Base-by-base conservation (phyloP, 2,113 vertebrate genomes). In the Pollachius pollachius region DNA sequence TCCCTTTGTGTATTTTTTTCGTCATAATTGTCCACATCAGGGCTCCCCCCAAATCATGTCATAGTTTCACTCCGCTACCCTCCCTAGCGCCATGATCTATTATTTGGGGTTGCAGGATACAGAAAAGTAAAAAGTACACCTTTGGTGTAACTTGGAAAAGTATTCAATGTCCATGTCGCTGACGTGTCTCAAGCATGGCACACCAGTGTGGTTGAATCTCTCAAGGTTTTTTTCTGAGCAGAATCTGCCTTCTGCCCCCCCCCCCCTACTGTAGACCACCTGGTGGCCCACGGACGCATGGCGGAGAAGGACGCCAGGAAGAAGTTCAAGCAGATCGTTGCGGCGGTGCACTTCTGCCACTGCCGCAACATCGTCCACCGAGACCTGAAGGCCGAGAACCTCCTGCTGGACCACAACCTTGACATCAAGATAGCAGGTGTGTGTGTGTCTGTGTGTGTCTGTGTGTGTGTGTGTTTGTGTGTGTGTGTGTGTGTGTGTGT, bases 311-410 rank as follows among this genome's bases (percentile, higher is more conserved):
- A 99, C 62, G 97, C 97, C 25, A 94, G 97, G 54, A 93, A 94
- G 69, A 99, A 99, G 87, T 99, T 99, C 88, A 99, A 99, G 81
- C 97, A 99, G 84, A 99, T 99, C 0, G 94, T 99, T 54, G 95
- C 97, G 2, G 97, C 97, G 0, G 97, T 99, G 52, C 95, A 98
- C 86, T 99, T 99, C 72, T 99, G 97, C 68, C 97, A 99, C 91
- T 99, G 96, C 60, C 94, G 95, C 23, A 97, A 95, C 73, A 99
- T 99, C 2, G 97, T 99, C 69, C 97, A 99, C 90, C 87, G 97
- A 81, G 97, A 99, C 85, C 88, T 99, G 86, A 99, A 99, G 89
- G 97, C 97, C 3, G 97, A 99, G 87, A 99, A 99, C 63, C 92
- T 99, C 54, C 94, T 99, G 72, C 92, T 99, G 92, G 97, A 99